phyloP scores from a whole-genome alignment of 1,140 invertebrate species.

The Hyles euphorbiae region DNA sequence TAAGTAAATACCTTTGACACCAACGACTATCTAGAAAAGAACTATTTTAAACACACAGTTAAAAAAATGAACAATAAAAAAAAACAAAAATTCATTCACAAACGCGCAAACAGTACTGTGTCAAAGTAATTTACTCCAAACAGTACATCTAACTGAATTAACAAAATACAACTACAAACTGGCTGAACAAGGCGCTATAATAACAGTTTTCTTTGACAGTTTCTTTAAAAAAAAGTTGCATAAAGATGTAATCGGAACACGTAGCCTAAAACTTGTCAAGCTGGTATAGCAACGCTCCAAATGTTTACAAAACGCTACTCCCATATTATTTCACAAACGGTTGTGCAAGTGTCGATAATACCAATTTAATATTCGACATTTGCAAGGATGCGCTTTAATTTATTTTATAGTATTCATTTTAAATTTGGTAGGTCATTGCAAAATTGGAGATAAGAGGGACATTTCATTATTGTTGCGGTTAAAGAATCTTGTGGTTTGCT shows the following conservation, averaged over 20 bases:
- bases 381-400: too few species aligned
- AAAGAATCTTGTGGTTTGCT: too few species aligned
- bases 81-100: background rate
- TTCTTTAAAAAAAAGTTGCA: slow-evolving; percentile 11
- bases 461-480: too few species aligned
- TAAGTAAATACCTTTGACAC: too few species aligned
- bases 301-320: background rate
- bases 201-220: slow-evolving; percentile 6
- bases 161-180: slow-evolving; percentile 3
- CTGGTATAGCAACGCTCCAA: background rate
- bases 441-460: too few species aligned
- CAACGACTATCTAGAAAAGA: too few species aligned
- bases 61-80: too few species aligned
- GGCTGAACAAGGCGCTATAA: slow-evolving; percentile 3
- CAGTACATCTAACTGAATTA: slow-evolving; percentile 1
- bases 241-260: slow-evolving; percentile 9
- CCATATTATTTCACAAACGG: background rate
- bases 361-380: too few species aligned
- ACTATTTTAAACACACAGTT: too few species aligned
- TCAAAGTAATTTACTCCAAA: background rate
- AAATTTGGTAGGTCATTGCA: too few species aligned
- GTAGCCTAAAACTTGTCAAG: background rate
- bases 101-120: background rate
- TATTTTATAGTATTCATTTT: too few species aligned
- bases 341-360: background rate